phyloP scores from a whole-genome alignment of 2,113 vertebrate genomes.

The Gavialis gangeticus region DNA sequence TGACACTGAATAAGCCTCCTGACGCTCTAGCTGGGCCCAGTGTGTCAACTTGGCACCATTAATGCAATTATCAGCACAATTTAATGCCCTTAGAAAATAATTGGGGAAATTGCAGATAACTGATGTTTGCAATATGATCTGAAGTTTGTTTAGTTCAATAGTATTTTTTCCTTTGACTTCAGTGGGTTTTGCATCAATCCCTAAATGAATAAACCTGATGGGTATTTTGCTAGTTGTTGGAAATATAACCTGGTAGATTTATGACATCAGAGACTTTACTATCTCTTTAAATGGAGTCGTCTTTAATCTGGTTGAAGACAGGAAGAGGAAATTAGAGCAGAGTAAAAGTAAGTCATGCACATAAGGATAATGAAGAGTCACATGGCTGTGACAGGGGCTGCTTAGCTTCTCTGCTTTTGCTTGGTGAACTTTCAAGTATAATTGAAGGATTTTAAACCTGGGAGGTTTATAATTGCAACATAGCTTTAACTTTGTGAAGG shows the following conservation, averaged over 20 bases:
- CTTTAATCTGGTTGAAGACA: conserved; percentile 28
- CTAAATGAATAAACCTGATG: background rate
- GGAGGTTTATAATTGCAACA: background rate
- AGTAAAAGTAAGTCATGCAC: background rate
- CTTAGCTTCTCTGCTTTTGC: conserved; percentile 8
- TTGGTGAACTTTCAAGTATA: background rate
- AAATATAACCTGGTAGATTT: background rate
- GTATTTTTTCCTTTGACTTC: background rate
- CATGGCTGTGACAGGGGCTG: background rate
- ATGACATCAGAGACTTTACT: background rate
- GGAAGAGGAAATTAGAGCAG: conserved; percentile 30
- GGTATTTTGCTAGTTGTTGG: conserved; percentile 43
- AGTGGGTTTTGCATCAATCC: background rate
- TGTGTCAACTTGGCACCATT: background rate
- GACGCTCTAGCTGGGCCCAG: background rate
- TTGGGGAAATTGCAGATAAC: background rate
- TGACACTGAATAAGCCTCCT: background rate
- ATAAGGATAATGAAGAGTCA: background rate
- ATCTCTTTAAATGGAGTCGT: background rate
- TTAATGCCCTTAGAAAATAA: background rate
- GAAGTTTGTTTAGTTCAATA: conserved; percentile 5
- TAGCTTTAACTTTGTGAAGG: background rate
- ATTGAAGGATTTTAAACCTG: background rate
- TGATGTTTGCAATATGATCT: background rate
- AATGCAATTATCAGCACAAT: background rate